Evolutionary conservation across 2,113 vertebrate genomes (phyloP).

Genomic region (Mustela nigripes): DNA sequence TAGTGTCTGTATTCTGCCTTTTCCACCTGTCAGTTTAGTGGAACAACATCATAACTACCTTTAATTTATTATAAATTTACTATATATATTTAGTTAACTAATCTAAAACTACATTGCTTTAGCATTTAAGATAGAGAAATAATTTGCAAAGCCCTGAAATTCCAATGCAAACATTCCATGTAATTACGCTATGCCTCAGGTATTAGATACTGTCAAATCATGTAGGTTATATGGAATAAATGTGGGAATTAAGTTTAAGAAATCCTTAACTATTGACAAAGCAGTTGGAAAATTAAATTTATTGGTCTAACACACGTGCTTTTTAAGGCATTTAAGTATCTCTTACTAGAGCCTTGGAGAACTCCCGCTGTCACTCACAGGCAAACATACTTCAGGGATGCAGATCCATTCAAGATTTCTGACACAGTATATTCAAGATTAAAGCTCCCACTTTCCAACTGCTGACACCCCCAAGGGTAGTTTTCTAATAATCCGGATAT

Average conservation of each 20-base stretch:
- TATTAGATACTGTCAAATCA: neutral
- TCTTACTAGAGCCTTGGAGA: neutral
- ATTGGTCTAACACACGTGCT: neutral
- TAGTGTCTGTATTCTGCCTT: neutral
- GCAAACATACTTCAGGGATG: neutral
- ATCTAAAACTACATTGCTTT: neutral
- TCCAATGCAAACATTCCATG: neutral
- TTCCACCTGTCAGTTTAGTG: neutral
- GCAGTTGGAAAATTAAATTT: neutral
- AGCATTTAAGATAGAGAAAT: neutral
- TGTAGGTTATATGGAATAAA: neutral
- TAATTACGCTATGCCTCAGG: neutral
- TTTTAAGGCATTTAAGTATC: neutral
- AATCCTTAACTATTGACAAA: neutral
- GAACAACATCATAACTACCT: neutral
- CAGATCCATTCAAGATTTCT: neutral
- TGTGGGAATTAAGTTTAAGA: neutral
- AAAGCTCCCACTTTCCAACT: neutral
- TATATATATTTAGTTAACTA: neutral
- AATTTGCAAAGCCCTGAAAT: neutral
- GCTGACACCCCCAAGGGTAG: neutral
- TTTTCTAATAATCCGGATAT: neutral
- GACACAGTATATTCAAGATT: neutral
- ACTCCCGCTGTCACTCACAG: neutral
- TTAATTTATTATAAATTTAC: neutral